Evolutionary conservation across 1,140 invertebrate species (phyloP), one percentile per base, ranked within the genome.

Genomic region (Pogonus chalceus): DNA sequence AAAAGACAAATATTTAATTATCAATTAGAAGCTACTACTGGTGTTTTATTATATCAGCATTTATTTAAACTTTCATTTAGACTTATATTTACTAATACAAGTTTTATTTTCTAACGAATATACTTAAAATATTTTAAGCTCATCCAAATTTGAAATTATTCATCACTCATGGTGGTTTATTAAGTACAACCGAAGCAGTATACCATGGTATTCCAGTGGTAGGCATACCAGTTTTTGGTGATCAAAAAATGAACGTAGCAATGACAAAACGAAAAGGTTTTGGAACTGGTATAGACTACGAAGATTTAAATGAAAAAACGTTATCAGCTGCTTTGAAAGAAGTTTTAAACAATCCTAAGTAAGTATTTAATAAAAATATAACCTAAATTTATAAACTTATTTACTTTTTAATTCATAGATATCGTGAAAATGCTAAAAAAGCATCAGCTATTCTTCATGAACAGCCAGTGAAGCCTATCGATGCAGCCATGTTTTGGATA

Each of bases 401-500:
- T n/a, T n/a, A n/a, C n/a, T n/a, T n/a, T n/a, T n/a, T n/a, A n/a
- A n/a, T n/a, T n/a, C n/a, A n/a, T n/a, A 65, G 63, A 35, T 65
- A 62, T 49, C 48, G 22, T 23, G 52, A 63, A 37, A 65, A 54
- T 35, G 78, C 72, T 0, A 72, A 76, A 58, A 57, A 60, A 26
- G 16, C 78, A 16, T 80, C 80, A 0, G 59, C 60, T 53, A 63
- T 74, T 2, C 78, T 79, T 65, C 72, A 68, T 12, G 79, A 82
- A 56, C 68, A 72, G 24, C 78, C 76, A 1, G 58, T 72, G 52
- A 59, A 61, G 2, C 80, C 81, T 0, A 55, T 83, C 20, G 76
- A 83, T 35, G 73, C 75, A 49, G 81, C 81, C 0, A 70, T 82
- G n/a, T 84, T 82, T 62, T 85, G 82, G 82, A 80, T 79, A 0